Evolutionary conservation across 1,140 invertebrate genomes (phyloP), one percentile per base, ranked within the genome.

Genomic region (Prorops nasuta): DNA sequence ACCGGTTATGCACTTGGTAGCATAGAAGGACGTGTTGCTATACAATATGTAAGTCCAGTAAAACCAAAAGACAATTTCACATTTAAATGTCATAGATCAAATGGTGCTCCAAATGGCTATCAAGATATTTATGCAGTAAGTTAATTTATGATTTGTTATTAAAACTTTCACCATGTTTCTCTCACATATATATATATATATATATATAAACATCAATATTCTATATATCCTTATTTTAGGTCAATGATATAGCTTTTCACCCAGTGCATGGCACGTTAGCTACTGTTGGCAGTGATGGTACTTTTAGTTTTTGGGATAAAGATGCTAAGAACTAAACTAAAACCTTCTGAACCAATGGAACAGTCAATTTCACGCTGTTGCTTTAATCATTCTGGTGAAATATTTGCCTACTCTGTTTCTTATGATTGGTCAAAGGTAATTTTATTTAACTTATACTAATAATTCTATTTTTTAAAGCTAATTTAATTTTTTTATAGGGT

Each of bases 11-110:
- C 94, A 1, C 76, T 98, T 21, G 96, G 96, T 41, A 93, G 90
- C 63, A 91, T 96, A n/a, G 94, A 96, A 77, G 94, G 93, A 28
- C 84, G 96, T 34, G 96, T 98, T 1, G 96, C 94, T 18, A 98
- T 99, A 64, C 95, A 98, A 66, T 97, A 98, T 72, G 88, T 98
- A 1, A 94, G 91, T 72, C 86, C 94, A 4, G 74, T 83, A 15
- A 97, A 93, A 78, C 91, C 95, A 1, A 99, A 98, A 76, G 96
- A 99, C 64, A 99, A 99, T 77, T 99, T 99, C 72, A 99, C 97
- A 1, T 99, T 99, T 71, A 99, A 99, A 80, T 99, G 98, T 79
- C 98, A 99, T 76, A 83, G 98, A 17, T 93, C 92, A 1, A 93
- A 94, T 71, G 92, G 91, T 15, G 81, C 88, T 32, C 81, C 86